Conservation (phyloP, 2,113 vertebrate species). For the Vicugna pacos region DNA sequence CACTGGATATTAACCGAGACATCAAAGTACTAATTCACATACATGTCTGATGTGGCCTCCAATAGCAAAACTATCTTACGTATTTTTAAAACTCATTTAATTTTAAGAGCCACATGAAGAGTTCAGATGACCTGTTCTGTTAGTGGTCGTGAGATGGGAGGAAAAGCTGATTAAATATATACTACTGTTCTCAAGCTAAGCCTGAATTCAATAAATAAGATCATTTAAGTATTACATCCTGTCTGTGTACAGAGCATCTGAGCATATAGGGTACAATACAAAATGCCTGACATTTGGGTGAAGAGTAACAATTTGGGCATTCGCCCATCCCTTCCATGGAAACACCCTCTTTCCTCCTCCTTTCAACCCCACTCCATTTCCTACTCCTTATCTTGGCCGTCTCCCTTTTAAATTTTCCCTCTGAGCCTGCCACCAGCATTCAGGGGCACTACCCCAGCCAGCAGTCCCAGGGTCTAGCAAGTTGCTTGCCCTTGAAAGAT, state of each 20-base stretch:
- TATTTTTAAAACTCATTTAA: constrained; percentile 38
- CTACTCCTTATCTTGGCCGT: neutral
- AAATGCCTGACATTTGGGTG: neutral
- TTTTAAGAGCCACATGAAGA: constrained; percentile 5
- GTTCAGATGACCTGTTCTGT: neutral
- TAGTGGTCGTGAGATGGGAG: neutral
- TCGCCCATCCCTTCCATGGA: neutral
- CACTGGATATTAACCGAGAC: neutral
- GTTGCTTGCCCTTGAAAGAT: neutral
- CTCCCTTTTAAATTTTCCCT: neutral
- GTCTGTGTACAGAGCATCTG: neutral
- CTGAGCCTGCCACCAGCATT: neutral
- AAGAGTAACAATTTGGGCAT: neutral
- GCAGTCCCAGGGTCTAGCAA: neutral
- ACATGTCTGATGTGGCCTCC: neutral
- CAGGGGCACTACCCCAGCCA: neutral
- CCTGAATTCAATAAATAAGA: neutral
- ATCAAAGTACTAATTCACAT: neutral
- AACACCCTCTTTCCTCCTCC: neutral
- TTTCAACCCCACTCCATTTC: neutral
- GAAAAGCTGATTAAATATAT: neutral
- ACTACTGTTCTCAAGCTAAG: neutral
- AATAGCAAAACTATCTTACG: neutral
- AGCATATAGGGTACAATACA: neutral
- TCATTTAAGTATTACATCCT: neutral